Conservation (phyloP, 2,888 invertebrate genomes). For the Trichacis sp. region DNA sequence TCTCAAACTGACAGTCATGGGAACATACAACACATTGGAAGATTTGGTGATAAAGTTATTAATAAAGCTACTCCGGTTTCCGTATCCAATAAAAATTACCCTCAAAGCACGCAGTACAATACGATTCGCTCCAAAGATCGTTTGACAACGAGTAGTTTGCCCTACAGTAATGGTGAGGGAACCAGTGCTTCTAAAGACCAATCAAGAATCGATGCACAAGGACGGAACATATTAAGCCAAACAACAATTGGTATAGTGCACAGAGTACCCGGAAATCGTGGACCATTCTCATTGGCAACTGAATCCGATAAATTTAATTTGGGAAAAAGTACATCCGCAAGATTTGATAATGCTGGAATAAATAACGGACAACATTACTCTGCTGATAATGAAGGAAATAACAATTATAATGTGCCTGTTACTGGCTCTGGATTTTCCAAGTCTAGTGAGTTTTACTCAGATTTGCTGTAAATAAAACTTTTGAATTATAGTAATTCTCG, state of each 20-base stretch:
- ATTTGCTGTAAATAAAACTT: too few relatives aligned
- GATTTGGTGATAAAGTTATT: background rate
- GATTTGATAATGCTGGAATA: too few relatives aligned
- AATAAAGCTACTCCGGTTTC: background rate
- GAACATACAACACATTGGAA: background rate
- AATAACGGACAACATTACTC: too few relatives aligned
- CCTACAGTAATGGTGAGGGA: background rate
- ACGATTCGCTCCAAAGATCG: constrained; percentile 9
- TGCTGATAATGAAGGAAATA: too few relatives aligned
- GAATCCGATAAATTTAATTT: constrained; percentile 4
- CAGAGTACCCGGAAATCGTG: constrained; percentile 6
- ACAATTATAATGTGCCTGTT: too few relatives aligned
- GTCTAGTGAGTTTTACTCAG: too few relatives aligned
- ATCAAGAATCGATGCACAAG: constrained; percentile 18
- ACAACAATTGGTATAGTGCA: constrained; percentile 24
- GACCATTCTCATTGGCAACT: background rate
- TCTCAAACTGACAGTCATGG: background rate
- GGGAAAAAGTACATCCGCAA: constrained; percentile 6
- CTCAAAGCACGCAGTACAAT: constrained; percentile 1
- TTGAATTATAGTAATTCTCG: too few relatives aligned
- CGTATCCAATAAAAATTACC: background rate
- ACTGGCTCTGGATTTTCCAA: background rate
- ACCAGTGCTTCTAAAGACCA: constrained; percentile 14
- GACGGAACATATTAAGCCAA: constrained; percentile 20
- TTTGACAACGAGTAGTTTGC: constrained; percentile 9